Base-by-base conservation (phyloP, 2,797 vertebrate genomes). In the Prionace glauca region DNA sequence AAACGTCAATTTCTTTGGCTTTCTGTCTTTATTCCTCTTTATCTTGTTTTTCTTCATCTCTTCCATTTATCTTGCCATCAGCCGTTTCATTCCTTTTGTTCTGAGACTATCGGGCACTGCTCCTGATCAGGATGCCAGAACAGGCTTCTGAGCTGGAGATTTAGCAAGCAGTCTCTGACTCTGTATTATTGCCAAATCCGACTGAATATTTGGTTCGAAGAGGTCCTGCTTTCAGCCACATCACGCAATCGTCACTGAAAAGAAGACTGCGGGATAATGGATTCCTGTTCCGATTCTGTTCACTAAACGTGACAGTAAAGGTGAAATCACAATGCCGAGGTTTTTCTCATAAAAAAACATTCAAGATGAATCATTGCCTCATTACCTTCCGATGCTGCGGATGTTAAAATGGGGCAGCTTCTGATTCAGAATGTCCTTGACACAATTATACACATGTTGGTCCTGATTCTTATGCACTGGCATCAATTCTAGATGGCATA, bases 371-470 rank as follows among this genome's bases (percentile, higher is more conserved):
- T 92, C 22, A 69, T 92, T 69, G 8, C 60, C 32, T 36, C 18
- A 22, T 91, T 65, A 91, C 32, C 18, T 91, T n/a, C n/a, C 0
- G 62, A n/a, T 29, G 50, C 26, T 29, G 24, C 50, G 3, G 56
- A 62, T 69, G 1, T 20, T 56, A 26, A 41, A 69, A 36, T 69
- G 22, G 20, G 62, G 32, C 12, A 69, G 32, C 88, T 67, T 67
- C 18, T 91, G 60, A 32, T 67, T 91, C 88, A 91, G 18, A n/a
- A 91, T n/a, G 88, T 91, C 90, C 36, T 92, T 41, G 62, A 92
- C 65, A 69, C 65, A 92, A 41, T 92, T 92, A 92, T 18, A 18
- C 56, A 90, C 56, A 18, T 69, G n/a, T 92, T 41, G n/a, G 62
- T n/a, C 90, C 90, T 24, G 62, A 69, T 92, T 69, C n/a, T 41